Evolutionary conservation across 2,888 invertebrate species (phyloP).

Genomic region (Xestia sexstrigata): DNA sequence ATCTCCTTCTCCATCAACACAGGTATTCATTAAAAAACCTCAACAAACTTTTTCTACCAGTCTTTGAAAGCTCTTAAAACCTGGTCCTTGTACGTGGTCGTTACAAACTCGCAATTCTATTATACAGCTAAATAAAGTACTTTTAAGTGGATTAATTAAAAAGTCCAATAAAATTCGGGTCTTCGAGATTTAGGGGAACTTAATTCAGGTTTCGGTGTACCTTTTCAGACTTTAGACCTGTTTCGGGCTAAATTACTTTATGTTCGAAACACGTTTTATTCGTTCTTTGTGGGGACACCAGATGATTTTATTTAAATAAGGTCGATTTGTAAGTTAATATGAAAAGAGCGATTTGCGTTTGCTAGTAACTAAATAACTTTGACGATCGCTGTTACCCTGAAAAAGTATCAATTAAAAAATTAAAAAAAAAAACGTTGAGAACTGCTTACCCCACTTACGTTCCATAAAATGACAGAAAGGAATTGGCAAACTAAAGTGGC

Average conservation of each 20-base stretch:
- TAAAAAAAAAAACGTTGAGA: no score
- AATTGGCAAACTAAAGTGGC: no score
- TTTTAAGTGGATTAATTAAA: constrained; percentile 69
- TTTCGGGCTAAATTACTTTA: constrained; percentile 50
- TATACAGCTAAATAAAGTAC: constrained; percentile 59
- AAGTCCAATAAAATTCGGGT: constrained; percentile 65
- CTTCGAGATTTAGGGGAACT: constrained; percentile 57
- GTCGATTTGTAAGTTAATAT: constrained; percentile 9
- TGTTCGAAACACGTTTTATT: constrained; percentile 36
- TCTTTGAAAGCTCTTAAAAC: neutral
- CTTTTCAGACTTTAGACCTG: constrained; percentile 33
- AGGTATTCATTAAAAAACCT: constrained; percentile 11
- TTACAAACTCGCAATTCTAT: constrained; percentile 54
- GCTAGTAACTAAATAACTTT: neutral
- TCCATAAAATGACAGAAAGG: no score
- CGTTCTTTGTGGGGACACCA: constrained; percentile 14
- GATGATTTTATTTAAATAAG: constrained; percentile 19
- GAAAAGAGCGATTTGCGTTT: neutral
- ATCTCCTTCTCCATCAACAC: neutral
- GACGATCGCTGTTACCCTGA: neutral
- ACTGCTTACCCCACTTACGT: no score
- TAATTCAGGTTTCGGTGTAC: constrained; percentile 40
- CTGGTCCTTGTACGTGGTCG: constrained; percentile 24
- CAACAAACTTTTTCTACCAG: constrained; percentile 6
- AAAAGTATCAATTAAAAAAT: no score